Base-by-base conservation (phyloP, 2,113 vertebrate genomes). In the Tenebrosternarchus preto region DNA sequence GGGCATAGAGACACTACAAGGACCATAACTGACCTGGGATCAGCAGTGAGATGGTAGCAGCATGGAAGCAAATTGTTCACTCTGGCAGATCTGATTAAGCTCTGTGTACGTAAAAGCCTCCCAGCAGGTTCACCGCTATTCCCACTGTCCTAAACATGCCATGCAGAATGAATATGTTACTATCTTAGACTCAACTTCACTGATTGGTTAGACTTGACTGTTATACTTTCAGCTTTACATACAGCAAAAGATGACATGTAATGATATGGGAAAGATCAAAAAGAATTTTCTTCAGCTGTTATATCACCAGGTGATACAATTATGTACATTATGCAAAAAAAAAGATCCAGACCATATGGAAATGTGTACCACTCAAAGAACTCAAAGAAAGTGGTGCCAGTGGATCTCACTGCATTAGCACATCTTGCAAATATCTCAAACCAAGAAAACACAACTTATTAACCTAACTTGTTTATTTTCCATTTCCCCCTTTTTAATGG, bases 31-130 rank as follows among this genome's bases (percentile, higher is more conserved):
- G 27, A 29, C 24, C 57, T 7, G 16, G 16, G 60, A 12, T 63
- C 60, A 63, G 24, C 60, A 63, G 24, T 3, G 60, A 29, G 25
- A 15, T 12, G 9, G 9, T 3, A 20, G 55, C 11, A 43, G 53
- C 61, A n/a, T 2, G 22, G 50, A 82, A 82, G 63, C 69, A 61
- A 50, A 50, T 12, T 56, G 24, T 55, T 53, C 71, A 6, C 33
- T 72, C 22, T 69, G 55, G 68, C 25, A 50, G 11, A 59, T 61
- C 59, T 80, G 67, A 77, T 80, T 73, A 80, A 80, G 31, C 17
- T 78, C n/a, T 73, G 60, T 77, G 50, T 73, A 56, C 59, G 60
- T 57, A 67, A 29, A 60, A 50, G 11, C 0, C 43, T 50, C 8
- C 53, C 25, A 53, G 78, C 68, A 77, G 78, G 74, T 77, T 61